Evolutionary conservation across 2,888 invertebrate genomes (phyloP).

Genomic region (Carabus problematicus): DNA sequence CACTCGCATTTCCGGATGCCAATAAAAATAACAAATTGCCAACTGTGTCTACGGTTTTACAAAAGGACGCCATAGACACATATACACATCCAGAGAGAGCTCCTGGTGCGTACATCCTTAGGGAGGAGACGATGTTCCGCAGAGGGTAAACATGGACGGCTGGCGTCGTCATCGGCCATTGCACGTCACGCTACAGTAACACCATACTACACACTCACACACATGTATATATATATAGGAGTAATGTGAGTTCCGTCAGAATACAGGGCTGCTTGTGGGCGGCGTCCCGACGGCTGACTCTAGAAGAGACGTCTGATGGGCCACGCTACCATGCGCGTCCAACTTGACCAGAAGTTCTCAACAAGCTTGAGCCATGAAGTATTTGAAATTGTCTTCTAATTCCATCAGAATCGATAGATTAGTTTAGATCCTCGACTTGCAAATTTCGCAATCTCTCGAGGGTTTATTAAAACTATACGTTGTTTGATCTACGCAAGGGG

Average conservation of each 20-base stretch:
- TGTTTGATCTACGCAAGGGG: too few species aligned
- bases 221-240: background rate
- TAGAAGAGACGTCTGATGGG: slow-evolving; percentile 13
- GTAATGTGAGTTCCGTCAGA: slow-evolving; percentile 4
- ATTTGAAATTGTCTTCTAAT: too few species aligned
- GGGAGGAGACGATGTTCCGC: slow-evolving; percentile 29
- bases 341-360: too few species aligned
- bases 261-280: background rate
- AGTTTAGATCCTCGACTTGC: too few species aligned
- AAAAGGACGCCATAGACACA: slow-evolving; percentile 27
- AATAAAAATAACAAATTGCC: slow-evolving; percentile 24
- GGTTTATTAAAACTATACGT: too few species aligned
- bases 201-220: slow-evolving; percentile 5
- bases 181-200: slow-evolving; percentile 38
- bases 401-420: too few species aligned
- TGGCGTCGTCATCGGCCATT: slow-evolving; percentile 42
- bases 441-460: too few species aligned
- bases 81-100: background rate
- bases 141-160: slow-evolving; percentile 9
- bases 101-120: slow-evolving; percentile 31
- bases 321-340: slow-evolving; percentile 4
- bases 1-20: slow-evolving; percentile 1
- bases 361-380: background rate
- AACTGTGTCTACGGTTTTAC: slow-evolving; percentile 20
- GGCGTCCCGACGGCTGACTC: slow-evolving; percentile 21